Percentiles rank a stretch among this genome's conserved stretches.
phyloP scores from a whole-genome alignment of 2,113 vertebrate species.

The Pica pica region DNA sequence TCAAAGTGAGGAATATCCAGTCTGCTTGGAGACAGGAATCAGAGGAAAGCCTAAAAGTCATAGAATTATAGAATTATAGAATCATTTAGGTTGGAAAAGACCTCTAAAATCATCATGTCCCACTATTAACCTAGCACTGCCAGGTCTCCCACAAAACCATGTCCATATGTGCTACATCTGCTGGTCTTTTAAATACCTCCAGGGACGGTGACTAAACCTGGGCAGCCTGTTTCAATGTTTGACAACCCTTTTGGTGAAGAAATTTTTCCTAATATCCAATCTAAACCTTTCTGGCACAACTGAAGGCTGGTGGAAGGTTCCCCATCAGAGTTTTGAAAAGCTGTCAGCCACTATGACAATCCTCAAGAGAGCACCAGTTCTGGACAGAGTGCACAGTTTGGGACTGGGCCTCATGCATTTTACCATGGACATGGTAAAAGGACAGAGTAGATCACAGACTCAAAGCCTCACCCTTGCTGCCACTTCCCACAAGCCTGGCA shows the following conservation, averaged over 20 bases:
- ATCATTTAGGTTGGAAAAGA: not conserved
- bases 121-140: not conserved
- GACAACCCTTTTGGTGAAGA: not conserved
- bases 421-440: not conserved
- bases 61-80: not conserved
- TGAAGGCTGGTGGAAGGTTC: not conserved
- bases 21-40: not conserved
- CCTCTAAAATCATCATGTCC: not conserved
- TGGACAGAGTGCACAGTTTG: not conserved
- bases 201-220: not conserved
- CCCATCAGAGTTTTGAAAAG: rapidly evolving
- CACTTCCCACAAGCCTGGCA: not conserved
- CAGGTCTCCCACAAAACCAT: not conserved
- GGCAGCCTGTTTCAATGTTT: not conserved
- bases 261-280: not conserved
- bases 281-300: not conserved
- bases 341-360: not conserved
- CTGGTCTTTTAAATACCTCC: not conserved
- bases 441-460: not conserved
- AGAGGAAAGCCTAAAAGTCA: not conserved
- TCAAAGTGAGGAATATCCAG: not conserved
- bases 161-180: not conserved
- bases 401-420: not conserved
- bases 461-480: not conserved
- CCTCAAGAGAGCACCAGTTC: not conserved